Percentiles rank a stretch among this genome's conserved stretches.
These are phyloP conservation scores for Hofmannophila pseudospretella DNA, from an alignment of 2,888 invertebrate species.

Conservation along the genomic window DNA sequence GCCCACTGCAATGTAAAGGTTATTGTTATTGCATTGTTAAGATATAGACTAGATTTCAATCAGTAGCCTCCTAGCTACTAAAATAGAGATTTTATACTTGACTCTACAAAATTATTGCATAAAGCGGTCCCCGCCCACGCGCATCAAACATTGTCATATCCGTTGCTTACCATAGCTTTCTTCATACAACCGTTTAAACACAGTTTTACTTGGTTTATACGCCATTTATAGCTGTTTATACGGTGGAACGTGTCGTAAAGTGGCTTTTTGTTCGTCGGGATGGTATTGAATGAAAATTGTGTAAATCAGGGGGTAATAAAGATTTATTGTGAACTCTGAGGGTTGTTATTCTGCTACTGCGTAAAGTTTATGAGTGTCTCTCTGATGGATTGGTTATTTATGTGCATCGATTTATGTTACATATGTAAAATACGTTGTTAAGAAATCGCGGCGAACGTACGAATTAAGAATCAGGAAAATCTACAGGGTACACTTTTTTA, in stretches of 20 bases:
- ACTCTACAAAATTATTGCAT: slow-evolving; percentile 17
- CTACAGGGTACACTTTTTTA: too few relatives aligned
- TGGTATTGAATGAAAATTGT: slow-evolving; percentile 18
- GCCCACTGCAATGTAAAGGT: too few relatives aligned
- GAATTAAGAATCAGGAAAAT: too few relatives aligned
- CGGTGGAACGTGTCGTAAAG: slow-evolving; percentile 37
- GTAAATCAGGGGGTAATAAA: slow-evolving; percentile 7
- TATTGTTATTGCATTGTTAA: too few relatives aligned
- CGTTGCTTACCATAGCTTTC: slow-evolving; percentile 21
- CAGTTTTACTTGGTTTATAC: slow-evolving; percentile 15
- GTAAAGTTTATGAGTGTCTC: not conserved
- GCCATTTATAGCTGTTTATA: slow-evolving; percentile 48
- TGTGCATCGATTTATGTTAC: too few relatives aligned
- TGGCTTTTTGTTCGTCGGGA: slow-evolving; percentile 10
- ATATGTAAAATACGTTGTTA: too few relatives aligned
- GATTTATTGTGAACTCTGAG: slow-evolving; percentile 9
- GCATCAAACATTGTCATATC: slow-evolving; percentile 27
- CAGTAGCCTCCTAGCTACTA: too few relatives aligned
- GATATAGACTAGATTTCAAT: too few relatives aligned
- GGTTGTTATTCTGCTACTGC: slow-evolving; percentile 1
- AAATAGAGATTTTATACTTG: too few relatives aligned
- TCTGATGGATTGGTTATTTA: too few relatives aligned
- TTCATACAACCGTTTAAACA: too few relatives aligned
- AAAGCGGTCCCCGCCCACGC: slow-evolving; percentile 38
- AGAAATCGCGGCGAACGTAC: too few relatives aligned